Percentiles rank a stretch among this genome's conserved stretches.
Evolutionary conservation across 35 echinoderm and acorn worm species (phyloP).

Genomic region (Apostichopus californicus): DNA sequence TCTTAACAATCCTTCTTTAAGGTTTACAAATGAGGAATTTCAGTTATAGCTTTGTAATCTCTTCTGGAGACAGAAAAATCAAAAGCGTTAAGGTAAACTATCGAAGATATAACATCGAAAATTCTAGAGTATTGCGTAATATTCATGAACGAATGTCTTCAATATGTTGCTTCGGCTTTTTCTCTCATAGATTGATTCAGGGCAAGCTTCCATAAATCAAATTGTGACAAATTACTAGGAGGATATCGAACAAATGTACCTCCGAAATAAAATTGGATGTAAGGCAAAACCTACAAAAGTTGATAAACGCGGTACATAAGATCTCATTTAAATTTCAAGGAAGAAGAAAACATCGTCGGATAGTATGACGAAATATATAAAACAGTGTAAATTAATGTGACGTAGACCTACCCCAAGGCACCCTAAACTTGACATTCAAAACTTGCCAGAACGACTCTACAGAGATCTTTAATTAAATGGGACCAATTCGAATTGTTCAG

Average conservation of each 20-base stretch:
- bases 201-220: neutral
- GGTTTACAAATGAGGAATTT: too few species aligned
- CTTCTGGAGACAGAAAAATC: too few species aligned
- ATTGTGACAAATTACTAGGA: neutral
- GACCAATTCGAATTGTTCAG: neutral
- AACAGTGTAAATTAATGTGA: neutral
- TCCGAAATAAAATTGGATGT: neutral
- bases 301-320: neutral
- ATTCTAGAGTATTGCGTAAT: too few species aligned
- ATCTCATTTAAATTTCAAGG: neutral
- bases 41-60: too few species aligned
- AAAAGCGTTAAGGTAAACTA: too few species aligned
- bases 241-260: neutral
- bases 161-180: neutral
- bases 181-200: neutral
- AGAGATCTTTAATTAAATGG: neutral
- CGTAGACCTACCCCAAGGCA: neutral
- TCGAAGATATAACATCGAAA: too few species aligned
- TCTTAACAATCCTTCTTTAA: too few species aligned
- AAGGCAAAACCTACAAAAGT: neutral
- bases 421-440: slow-evolving; percentile 4
- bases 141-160: too few species aligned
- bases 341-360: neutral
- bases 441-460: neutral
- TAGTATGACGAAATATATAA: neutral